Conservation (phyloP, 1,140 invertebrate genomes). For the Cotesia glomerata region DNA sequence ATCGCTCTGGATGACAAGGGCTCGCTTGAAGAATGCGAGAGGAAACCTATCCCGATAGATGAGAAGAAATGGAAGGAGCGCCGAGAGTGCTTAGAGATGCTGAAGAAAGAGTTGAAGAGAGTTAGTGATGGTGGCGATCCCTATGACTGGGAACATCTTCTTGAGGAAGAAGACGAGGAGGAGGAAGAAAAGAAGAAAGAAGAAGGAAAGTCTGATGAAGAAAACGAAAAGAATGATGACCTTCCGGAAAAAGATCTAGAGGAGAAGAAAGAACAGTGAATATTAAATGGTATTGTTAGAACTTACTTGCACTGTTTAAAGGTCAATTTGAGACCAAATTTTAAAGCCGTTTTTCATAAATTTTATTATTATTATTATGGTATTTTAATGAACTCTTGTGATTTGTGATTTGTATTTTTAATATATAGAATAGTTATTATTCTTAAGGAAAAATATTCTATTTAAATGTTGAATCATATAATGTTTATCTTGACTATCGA, state of each 20-base stretch:
- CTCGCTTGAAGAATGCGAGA: slow-evolving; percentile 8
- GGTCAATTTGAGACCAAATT: not conserved
- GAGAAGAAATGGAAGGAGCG: slow-evolving; percentile 57
- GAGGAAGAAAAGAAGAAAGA: slow-evolving; percentile 12
- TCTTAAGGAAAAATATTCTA: too few relatives aligned
- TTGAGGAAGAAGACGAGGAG: slow-evolving; percentile 44
- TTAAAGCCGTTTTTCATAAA: not conserved
- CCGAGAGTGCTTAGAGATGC: slow-evolving; percentile 55
- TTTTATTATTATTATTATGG: not conserved
- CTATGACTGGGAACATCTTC: slow-evolving; percentile 54
- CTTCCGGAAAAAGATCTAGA: not conserved
- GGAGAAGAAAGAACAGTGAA: slow-evolving; percentile 9
- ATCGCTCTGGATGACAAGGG: slow-evolving; percentile 15
- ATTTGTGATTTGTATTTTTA: too few relatives aligned
- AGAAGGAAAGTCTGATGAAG: slow-evolving; percentile 15
- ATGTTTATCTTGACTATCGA: too few relatives aligned
- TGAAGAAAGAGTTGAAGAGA: slow-evolving; percentile 55
- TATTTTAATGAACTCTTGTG: not conserved
- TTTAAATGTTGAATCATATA: too few relatives aligned
- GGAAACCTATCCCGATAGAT: slow-evolving; percentile 24
- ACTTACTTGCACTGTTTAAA: too few relatives aligned
- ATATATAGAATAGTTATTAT: too few relatives aligned
- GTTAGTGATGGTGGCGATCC: slow-evolving; percentile 52
- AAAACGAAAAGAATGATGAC: slow-evolving; percentile 21
- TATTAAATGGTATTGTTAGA: not conserved